Evolutionary conservation across 2,888 invertebrate species (phyloP), one percentile per base, ranked within the genome.

Genomic region (Orchesellides sinensis): DNA sequence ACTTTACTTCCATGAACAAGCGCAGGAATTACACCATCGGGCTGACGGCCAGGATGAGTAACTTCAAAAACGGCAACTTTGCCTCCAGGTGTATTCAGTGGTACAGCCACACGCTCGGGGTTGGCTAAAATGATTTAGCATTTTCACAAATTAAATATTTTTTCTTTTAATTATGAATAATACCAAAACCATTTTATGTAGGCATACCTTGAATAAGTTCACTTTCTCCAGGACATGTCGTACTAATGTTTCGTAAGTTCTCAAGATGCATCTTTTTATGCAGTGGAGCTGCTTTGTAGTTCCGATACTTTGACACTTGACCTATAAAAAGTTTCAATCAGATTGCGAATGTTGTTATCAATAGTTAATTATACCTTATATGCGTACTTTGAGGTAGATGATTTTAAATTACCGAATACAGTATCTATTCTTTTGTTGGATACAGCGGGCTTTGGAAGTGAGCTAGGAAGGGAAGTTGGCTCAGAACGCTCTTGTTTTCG

Each of bases 201-300:
- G 32, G 19, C 21, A 91, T 90, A 95, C 95, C 95, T 90, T 96
- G 95, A 89, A 98, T 97, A 35, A 97, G 96, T 90, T 98, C 96
- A 90, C 97, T 96, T 91, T 98, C 98, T 0, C 97, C 97, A 0
- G 98, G 96, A 88, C 98, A 94, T 90, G 96, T 97, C 61, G 96
- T 93, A 90, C 96, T 96, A 52, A 98, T 92, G 89, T 97, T 97
- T 83, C 96, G 93, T 83, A 98, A 92, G 89, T 98, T 98, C 89
- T 98, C 97, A 86, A 98, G 95, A 89, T 97, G 96, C 1, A 94
- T 94, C 23, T 96, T 96, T 90, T 96, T 96, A 90, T 97, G 97
- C 0, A 95, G 94, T 0, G 96, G 94, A 3, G 96, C 96, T 35
- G 97, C 98, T 90, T 97, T 97, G 88, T 98, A 90, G 89, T 98